Conservation (phyloP, 2,113 vertebrate species). For the Vireo altiloquus region DNA sequence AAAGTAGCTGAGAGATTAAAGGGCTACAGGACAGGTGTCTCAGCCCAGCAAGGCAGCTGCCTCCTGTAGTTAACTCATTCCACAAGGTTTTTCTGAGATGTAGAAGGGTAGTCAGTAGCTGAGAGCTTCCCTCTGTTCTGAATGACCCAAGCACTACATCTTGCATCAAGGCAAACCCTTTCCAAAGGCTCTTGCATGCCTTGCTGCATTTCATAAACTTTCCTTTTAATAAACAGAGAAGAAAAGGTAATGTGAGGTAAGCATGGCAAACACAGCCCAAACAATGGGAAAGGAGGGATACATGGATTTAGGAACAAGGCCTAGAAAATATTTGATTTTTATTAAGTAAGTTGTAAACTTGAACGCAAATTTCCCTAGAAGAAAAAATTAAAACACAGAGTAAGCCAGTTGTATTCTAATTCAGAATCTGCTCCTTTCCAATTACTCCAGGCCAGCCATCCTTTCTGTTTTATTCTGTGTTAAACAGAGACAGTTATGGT, state of each 20-base stretch:
- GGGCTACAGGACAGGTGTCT: not conserved
- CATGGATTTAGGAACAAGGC: not conserved
- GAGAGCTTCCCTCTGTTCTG: not conserved
- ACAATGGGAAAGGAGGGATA: not conserved
- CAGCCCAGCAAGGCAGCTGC: not conserved
- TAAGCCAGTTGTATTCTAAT: not conserved
- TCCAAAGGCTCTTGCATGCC: not conserved
- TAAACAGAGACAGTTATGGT: fast-evolving
- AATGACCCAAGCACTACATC: not conserved
- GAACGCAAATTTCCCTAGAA: not conserved
- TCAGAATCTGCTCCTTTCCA: not conserved
- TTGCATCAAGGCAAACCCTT: not conserved
- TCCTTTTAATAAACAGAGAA: not conserved
- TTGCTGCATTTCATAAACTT: not conserved
- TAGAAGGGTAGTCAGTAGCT: not conserved
- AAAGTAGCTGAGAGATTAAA: not conserved
- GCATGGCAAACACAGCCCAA: not conserved
- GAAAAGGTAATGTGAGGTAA: not conserved
- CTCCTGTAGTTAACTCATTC: fast-evolving
- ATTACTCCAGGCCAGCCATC: no score
- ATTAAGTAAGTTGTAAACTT: not conserved
- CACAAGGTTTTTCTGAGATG: not conserved
- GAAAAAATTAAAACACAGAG: fast-evolving
- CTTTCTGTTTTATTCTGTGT: not conserved
- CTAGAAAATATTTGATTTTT: not conserved